Conservation (phyloP, 2,888 invertebrate species). For the Odontothrips loti region DNA sequence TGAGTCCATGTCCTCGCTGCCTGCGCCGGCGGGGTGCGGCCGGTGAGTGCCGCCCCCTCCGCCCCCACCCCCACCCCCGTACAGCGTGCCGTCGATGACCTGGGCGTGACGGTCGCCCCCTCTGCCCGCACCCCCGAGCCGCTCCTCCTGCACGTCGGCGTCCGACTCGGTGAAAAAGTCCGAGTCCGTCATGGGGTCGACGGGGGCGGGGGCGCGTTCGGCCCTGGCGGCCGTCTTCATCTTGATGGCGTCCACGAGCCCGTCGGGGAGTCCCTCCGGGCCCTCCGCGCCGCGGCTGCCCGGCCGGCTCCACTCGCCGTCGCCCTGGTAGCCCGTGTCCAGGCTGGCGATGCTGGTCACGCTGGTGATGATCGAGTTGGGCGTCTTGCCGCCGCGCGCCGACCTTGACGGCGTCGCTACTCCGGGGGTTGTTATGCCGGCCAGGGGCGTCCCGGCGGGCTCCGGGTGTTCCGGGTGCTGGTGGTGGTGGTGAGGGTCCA, state of each 20-base stretch:
- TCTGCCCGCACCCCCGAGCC: conserved; percentile 35
- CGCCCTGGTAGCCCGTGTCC: conserved; percentile 91
- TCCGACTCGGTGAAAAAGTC: conserved; percentile 89
- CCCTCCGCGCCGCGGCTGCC: conserved; percentile 72
- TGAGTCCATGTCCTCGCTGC: conserved; percentile 81
- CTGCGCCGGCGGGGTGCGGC: conserved; percentile 48
- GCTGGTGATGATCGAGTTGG: conserved; percentile 76
- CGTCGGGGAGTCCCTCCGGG: conserved; percentile 20
- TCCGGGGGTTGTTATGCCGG: neutral
- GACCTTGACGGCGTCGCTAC: conserved; percentile 30
- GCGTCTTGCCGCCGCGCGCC: conserved; percentile 54
- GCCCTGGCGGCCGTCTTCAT: neutral
- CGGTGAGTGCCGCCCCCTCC: conserved; percentile 14
- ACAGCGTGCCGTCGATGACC: conserved; percentile 86
- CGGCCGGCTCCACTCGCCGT: conserved; percentile 83
- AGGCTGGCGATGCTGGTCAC: conserved; percentile 87
- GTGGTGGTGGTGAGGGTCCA: conserved; percentile 52
- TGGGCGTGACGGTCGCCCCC: conserved; percentile 69
- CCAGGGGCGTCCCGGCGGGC: conserved; percentile 31
- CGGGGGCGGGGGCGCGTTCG: conserved; percentile 33
- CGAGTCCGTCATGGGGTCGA: conserved; percentile 81
- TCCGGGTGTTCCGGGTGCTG: conserved; percentile 27
- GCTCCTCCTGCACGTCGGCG: conserved; percentile 75
- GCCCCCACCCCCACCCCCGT: conserved; percentile 51
- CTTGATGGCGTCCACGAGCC: neutral